Conservation (phyloP, 2,113 vertebrate species). For the Neofelis nebulosa region DNA sequence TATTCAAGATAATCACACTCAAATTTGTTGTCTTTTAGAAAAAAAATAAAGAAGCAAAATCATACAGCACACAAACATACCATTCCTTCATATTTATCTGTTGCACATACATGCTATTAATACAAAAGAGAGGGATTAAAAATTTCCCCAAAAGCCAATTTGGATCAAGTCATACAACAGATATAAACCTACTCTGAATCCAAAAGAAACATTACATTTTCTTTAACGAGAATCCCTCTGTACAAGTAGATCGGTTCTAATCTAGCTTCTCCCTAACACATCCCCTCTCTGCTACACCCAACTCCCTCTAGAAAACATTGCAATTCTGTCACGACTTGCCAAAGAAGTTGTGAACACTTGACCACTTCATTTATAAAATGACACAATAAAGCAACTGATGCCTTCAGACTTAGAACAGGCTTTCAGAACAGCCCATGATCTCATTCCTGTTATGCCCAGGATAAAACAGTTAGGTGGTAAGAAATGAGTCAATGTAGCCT, state of each 20-base stretch:
- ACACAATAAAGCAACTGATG: neutral
- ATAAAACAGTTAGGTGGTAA: neutral
- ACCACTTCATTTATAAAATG: slow-evolving; percentile 26
- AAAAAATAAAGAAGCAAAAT: slow-evolving; percentile 7
- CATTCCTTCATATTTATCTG: neutral
- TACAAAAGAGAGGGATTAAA: neutral
- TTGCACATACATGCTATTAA: neutral
- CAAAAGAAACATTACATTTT: slow-evolving; percentile 26
- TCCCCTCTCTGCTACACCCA: neutral
- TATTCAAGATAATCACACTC: neutral
- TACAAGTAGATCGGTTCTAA: neutral
- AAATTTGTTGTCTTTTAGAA: neutral
- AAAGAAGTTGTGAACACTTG: slow-evolving; percentile 17
- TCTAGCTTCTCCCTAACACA: neutral
- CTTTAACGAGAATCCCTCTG: neutral
- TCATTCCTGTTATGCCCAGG: neutral
- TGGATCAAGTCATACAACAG: slow-evolving; percentile 7
- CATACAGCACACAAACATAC: neutral
- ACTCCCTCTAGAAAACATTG: neutral
- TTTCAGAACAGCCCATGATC: neutral
- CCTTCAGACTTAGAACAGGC: neutral
- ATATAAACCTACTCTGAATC: slow-evolving; percentile 8
- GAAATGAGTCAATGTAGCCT: neutral
- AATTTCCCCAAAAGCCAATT: neutral
- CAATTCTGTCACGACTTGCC: neutral